Evolutionary conservation across 2,797 vertebrate genomes (phyloP).

Genomic region (Mormyrus hasselquistii): DNA sequence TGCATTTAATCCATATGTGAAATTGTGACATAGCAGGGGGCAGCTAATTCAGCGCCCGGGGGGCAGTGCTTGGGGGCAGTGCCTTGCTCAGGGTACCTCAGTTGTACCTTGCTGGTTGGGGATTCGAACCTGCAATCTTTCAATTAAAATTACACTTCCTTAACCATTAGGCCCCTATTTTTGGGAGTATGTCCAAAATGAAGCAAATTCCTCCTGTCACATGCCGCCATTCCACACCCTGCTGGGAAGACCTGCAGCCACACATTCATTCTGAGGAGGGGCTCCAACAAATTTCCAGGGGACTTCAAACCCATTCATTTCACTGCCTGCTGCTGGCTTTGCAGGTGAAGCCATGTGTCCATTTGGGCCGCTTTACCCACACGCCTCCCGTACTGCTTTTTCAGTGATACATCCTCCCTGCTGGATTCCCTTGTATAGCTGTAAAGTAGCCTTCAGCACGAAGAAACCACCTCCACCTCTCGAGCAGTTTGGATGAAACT

Average conservation of each 20-base stretch:
- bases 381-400: neutral
- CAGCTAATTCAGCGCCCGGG: no score
- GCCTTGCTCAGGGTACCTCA: neutral
- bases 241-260: neutral
- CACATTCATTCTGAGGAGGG: neutral
- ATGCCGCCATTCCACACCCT: neutral
- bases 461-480: neutral
- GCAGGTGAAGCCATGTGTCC: neutral
- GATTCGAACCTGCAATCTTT: neutral
- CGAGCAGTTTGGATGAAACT: neutral
- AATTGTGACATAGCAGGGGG: neutral
- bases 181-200: neutral
- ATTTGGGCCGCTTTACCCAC: neutral
- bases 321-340: neutral
- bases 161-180: neutral
- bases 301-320: neutral
- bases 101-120: neutral
- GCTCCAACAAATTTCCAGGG: neutral
- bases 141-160: neutral
- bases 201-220: neutral
- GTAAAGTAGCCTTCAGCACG: neutral
- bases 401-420: neutral
- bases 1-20: neutral
- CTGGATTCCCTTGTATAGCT: neutral
- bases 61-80: neutral